Percentiles rank a stretch among this genome's conserved stretches.
These are phyloP conservation scores for Bubo blakistoni DNA, from an alignment of 2,113 vertebrate genomes.

Conservation along the genomic window DNA sequence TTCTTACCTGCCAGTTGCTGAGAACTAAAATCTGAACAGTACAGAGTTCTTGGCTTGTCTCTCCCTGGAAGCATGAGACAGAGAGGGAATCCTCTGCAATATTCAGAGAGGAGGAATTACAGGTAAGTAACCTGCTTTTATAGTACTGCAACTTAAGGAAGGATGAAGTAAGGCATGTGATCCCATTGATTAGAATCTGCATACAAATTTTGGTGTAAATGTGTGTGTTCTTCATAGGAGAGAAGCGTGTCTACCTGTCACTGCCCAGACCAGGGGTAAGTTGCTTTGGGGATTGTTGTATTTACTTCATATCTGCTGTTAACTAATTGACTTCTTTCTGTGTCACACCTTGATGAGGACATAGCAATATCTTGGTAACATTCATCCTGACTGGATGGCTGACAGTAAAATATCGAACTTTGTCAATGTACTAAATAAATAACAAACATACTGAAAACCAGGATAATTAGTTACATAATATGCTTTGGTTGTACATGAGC, in stretches of 20 bases:
- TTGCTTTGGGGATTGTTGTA: constrained; percentile 2
- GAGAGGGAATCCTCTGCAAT: not conserved
- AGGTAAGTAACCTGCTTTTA: constrained; percentile 25
- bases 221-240: constrained; percentile 81
- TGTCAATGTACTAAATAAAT: not conserved
- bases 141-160: not conserved
- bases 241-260: constrained; percentile 92
- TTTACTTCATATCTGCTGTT: not conserved
- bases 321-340: not conserved
- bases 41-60: not conserved
- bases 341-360: not conserved
- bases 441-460: not conserved
- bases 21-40: not conserved
- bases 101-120: not conserved
- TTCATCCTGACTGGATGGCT: not conserved
- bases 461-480: not conserved
- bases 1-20: not conserved
- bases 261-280: constrained; percentile 95
- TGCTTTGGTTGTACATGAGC: not conserved
- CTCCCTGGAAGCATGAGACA: not conserved
- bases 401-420: not conserved
- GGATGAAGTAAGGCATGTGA: not conserved
- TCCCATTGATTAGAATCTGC: not conserved
- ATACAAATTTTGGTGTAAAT: constrained; percentile 49
- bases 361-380: not conserved